These are phyloP conservation scores for Rhaphigaster nebulosa DNA, from an alignment of 2,888 invertebrate genomes.

Conservation along the genomic window DNA sequence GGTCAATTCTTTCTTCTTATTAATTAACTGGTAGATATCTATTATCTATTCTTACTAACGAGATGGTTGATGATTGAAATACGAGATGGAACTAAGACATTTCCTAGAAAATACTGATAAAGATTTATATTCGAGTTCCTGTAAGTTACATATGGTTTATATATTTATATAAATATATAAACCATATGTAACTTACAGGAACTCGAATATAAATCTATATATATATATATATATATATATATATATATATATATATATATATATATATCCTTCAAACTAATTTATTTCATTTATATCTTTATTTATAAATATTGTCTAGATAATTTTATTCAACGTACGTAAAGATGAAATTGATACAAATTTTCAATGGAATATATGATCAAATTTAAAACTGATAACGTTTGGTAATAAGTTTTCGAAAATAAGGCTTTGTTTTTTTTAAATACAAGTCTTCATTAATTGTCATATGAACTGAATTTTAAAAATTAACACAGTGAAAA, in stretches of 20 bases:
- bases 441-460: too few relatives aligned
- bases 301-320: not conserved
- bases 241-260: too few relatives aligned
- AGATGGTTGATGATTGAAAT: constrained; percentile 5
- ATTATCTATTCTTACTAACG: constrained; percentile 18
- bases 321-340: too few relatives aligned
- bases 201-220: too few relatives aligned
- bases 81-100: not conserved
- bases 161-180: not conserved
- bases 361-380: not conserved
- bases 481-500: too few relatives aligned
- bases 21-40: constrained; percentile 13
- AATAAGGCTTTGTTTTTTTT: too few relatives aligned
- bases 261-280: not conserved
- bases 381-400: not conserved
- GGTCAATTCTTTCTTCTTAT: constrained; percentile 27
- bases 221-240: not conserved
- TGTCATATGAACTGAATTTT: too few relatives aligned
- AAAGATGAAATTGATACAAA: not conserved
- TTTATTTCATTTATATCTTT: not conserved
- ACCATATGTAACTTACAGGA: too few relatives aligned
- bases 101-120: not conserved
- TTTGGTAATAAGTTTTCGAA: not conserved
- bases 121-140: not conserved
- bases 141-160: not conserved